A percentile compares a stretch with the other conserved stretches of the same genome.
Conservation (phyloP, 2,113 vertebrate species). For the Nannobrachium achirus region DNA sequence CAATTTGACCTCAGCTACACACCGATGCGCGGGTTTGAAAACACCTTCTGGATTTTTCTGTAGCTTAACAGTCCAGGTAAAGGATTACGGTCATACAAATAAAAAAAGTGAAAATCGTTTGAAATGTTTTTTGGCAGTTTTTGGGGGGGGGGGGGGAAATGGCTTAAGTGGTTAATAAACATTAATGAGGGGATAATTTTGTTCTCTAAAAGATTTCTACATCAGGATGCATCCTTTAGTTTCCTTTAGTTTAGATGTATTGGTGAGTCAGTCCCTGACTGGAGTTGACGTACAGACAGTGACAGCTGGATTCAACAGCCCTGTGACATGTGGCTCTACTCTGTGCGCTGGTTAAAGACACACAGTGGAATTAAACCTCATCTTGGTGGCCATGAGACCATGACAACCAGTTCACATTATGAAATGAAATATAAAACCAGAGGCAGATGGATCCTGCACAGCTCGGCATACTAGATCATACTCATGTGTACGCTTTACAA, state of each 20-base stretch:
- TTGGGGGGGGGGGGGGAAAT: no score
- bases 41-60: background rate
- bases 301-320: constrained; percentile 32
- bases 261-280: constrained; percentile 12
- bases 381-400: background rate
- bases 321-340: constrained; percentile 15
- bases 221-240: constrained; percentile 3
- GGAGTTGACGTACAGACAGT: constrained; percentile 2
- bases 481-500: no score
- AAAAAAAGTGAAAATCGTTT: no score
- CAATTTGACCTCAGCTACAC: constrained; percentile 53
- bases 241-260: background rate
- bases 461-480: background rate
- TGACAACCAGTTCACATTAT: background rate
- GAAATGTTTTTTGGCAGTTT: no score
- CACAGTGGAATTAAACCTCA: background rate
- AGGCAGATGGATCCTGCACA: background rate
- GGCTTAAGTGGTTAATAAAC: background rate
- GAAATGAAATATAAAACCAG: background rate
- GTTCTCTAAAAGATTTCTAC: no score
- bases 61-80: background rate
- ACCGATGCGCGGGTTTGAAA: background rate
- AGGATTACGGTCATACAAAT: constrained; percentile 1
- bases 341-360: background rate
- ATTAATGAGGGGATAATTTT: background rate